phyloP scores from a whole-genome alignment of 2,797 vertebrate genomes.

The Glossophaga mutica region DNA sequence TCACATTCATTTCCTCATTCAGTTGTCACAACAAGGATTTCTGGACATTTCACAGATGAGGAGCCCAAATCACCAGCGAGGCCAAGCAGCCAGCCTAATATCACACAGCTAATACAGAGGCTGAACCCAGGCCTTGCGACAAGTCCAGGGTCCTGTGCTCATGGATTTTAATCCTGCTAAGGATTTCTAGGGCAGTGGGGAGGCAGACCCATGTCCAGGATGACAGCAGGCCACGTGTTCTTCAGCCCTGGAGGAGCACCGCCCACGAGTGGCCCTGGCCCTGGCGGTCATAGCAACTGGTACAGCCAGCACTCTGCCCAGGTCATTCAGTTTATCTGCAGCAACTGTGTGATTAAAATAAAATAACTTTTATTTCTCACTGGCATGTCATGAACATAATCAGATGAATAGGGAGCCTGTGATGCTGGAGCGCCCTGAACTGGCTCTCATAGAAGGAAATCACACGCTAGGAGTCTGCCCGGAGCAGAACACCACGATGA shows the following conservation, averaged over 20 bases:
- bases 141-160: background rate
- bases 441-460: constrained; percentile 54
- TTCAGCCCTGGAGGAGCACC: background rate
- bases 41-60: background rate
- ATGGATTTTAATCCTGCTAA: background rate
- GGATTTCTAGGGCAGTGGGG: background rate
- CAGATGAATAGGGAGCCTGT: constrained; percentile 64
- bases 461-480: constrained; percentile 23
- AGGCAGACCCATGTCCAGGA: accelerated
- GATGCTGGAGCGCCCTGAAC: constrained; percentile 41
- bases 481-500: constrained; percentile 4
- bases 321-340: constrained; percentile 50
- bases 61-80: background rate
- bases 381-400: constrained; percentile 56
- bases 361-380: constrained; percentile 50
- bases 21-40: background rate
- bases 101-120: background rate
- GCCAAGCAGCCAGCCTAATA: background rate
- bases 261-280: background rate
- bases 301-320: constrained; percentile 17
- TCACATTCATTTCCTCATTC: background rate
- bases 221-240: background rate
- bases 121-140: background rate
- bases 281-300: background rate
- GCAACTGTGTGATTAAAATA: constrained; percentile 54